Percentiles rank a stretch among this genome's conserved stretches.
Conservation (phyloP, 2,888 invertebrate species). For the Hybos culiciformis region DNA sequence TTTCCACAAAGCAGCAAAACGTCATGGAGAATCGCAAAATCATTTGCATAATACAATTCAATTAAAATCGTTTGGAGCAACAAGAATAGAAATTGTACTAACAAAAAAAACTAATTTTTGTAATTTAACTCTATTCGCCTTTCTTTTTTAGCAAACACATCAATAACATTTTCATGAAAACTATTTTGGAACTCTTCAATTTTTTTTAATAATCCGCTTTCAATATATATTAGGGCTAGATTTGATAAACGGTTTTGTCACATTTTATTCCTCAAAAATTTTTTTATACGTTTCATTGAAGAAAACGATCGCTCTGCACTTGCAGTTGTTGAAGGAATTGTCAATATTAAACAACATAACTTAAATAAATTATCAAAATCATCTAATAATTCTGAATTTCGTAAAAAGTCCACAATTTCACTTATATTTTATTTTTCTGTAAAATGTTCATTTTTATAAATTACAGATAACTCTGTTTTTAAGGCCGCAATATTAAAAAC, state of each 20-base stretch:
- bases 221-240: conserved; percentile 3
- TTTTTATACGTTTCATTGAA: conserved; percentile 2
- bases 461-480: not conserved
- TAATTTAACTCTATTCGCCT: too few species aligned
- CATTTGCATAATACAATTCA: too few species aligned
- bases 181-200: too few species aligned
- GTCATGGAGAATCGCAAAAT: too few species aligned
- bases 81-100: too few species aligned
- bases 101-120: too few species aligned
- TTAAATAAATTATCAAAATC: not conserved
- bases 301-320: not conserved
- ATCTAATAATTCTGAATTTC: not conserved
- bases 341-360: conserved; percentile 1
- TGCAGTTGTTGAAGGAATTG: not conserved
- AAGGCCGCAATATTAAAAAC: conserved; percentile 1
- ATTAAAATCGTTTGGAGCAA: too few species aligned
- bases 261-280: not conserved
- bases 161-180: too few species aligned
- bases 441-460: not conserved
- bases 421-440: not conserved
- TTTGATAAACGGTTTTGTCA: not conserved
- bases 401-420: not conserved
- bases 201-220: not conserved
- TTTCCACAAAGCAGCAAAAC: too few species aligned
- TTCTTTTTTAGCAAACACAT: too few species aligned